These are phyloP conservation scores for Speoplatyrhinus poulsoni DNA, from an alignment of 2,113 vertebrate species.

Conservation along the genomic window DNA sequence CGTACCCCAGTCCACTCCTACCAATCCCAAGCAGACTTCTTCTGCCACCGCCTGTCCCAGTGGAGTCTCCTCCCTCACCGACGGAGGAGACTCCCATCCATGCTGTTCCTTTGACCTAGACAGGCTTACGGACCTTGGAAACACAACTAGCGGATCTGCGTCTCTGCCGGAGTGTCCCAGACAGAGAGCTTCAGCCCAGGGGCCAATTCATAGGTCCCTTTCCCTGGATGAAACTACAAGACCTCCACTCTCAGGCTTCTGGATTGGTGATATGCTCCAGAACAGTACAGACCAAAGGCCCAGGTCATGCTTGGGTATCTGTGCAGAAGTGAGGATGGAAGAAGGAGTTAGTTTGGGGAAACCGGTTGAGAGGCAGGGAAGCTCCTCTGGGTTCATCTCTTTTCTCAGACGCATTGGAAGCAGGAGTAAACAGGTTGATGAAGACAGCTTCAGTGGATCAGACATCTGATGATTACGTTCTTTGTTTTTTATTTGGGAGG, in stretches of 20 bases:
- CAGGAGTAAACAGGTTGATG: constrained; percentile 43
- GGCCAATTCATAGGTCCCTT: constrained; percentile 36
- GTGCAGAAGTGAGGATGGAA: constrained; percentile 10
- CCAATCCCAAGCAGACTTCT: constrained; percentile 4
- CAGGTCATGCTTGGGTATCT: constrained; percentile 42
- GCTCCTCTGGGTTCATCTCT: constrained; percentile 60
- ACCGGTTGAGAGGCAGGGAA: constrained; percentile 32
- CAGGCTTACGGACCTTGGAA: neutral
- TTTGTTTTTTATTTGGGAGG: neutral
- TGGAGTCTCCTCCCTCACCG: neutral
- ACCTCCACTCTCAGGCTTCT: constrained; percentile 32
- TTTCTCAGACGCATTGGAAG: constrained; percentile 75
- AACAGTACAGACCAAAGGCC: constrained; percentile 36
- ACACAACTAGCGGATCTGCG: constrained; percentile 2
- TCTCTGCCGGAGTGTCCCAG: constrained; percentile 47
- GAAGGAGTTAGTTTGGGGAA: neutral
- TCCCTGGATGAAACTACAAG: constrained; percentile 52
- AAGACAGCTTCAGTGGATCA: constrained; percentile 16
- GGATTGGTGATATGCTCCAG: constrained; percentile 64
- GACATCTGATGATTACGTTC: constrained; percentile 25
- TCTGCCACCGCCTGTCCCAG: neutral
- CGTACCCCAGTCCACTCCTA: constrained; percentile 12
- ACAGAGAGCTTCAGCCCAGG: constrained; percentile 16
- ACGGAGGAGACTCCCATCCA: neutral
- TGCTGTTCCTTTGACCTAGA: neutral